A percentile compares a stretch with the other conserved stretches of the same genome.
These are phyloP conservation scores for Apoda limacodes DNA, from an alignment of 2,888 invertebrate genomes.

Conservation along the genomic window DNA sequence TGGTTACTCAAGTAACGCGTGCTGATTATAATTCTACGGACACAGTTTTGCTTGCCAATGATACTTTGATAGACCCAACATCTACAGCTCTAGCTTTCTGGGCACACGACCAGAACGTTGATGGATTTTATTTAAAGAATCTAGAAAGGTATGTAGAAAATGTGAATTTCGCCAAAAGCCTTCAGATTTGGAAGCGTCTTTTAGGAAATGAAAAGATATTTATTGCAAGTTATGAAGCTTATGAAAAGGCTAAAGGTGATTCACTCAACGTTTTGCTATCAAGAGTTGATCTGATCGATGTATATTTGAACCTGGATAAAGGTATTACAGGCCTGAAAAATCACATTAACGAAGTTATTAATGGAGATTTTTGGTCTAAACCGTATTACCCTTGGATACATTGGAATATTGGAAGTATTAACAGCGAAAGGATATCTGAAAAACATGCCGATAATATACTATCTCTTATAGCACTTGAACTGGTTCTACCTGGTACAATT, in stretches of 20 bases:
- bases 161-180: conserved; percentile 63
- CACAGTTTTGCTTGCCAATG: conserved; percentile 48
- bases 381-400: conserved; percentile 80
- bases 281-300: conserved; percentile 78
- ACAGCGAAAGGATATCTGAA: conserved; percentile 70
- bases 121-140: conserved; percentile 91
- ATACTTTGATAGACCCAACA: conserved; percentile 46
- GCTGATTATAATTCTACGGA: conserved; percentile 30
- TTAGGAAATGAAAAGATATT: conserved; percentile 73
- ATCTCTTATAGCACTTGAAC: conserved; percentile 77
- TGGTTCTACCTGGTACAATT: conserved; percentile 87
- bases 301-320: conserved; percentile 70
- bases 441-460: conserved; percentile 73
- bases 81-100: conserved; percentile 47
- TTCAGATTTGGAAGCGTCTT: conserved; percentile 77
- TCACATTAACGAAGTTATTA: conserved; percentile 68
- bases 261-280: conserved; percentile 72
- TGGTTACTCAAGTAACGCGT: conserved; percentile 29
- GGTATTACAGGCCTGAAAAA: conserved; percentile 69
- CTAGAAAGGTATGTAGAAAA: conserved; percentile 75
- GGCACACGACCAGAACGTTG: conserved; percentile 77
- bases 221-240: conserved; percentile 73
- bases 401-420: conserved; percentile 80
- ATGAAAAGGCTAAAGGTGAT: conserved; percentile 51
- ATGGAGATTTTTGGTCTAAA: conserved; percentile 71